Evolutionary conservation across 2,113 vertebrate genomes (phyloP), one percentile per base, ranked within the genome.

Genomic region (Psilopsiagon aymara): DNA sequence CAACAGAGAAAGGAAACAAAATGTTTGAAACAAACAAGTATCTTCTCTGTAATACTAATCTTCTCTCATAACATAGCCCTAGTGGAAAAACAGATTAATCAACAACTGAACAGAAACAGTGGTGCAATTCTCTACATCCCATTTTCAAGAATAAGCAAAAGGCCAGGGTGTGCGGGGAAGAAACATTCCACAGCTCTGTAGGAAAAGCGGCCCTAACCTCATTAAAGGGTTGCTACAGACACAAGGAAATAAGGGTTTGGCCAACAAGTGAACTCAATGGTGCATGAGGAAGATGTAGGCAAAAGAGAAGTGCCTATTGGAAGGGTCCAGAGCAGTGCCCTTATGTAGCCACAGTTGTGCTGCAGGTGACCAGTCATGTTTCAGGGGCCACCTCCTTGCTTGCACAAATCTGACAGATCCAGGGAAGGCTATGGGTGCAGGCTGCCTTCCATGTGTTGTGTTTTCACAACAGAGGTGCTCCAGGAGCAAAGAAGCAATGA

Each of bases 11-110:
- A 73, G 63, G 71, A 96, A 94, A 96, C 94, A 96, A 97, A 97
- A 97, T 95, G 95, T 97, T 97, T 96, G 90, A 92, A 97, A 97
- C 94, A 98, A 97, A 96, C 90, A 97, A 95, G 66, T 83, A 97
- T 89, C 94, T 95, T 94, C 92, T 83, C 83, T 89, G 88, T 93
- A 93, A 95, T 97, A 95, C 91, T 96, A 90, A 95, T 96, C 67
- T 95, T 95, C 81, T 79, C 93, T 96, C 75, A 82, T 76, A 96
- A 82, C 94, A 93, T 88, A 96, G 37, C 51, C 67, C 78, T 84
- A 70, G 57, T 31, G n/a, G 79, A 97, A 96, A 95, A 91, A 86
- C 53, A 95, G 80, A 92, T 96, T 95, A 96, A 97, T 86, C 85
- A 94, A 90, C 43, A 96, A 17, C n/a, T 75, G 41, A 94, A 96